Base-by-base conservation (phyloP, 2,888 invertebrate species). In the Pterostichus niger region DNA sequence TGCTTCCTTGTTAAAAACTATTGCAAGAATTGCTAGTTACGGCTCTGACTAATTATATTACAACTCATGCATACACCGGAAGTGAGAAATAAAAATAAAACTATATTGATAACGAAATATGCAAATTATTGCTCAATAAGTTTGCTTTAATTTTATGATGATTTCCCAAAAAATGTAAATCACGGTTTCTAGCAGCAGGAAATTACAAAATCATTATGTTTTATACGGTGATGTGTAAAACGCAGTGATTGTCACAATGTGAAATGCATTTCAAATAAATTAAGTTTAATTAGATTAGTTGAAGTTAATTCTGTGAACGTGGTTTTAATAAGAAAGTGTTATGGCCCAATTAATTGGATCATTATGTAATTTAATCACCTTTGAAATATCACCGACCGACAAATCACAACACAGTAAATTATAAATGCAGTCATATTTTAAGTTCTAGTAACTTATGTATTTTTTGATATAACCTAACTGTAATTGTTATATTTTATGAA, bases 291-390 rank as follows among this genome's bases (percentile, higher is more conserved):
- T 54, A 24, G 24, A 59, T 59, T 24, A 24, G 40, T 49, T 24
- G 1, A 3, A 24, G 24, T 24, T 24, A 59, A 59, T 59, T 64
- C 64, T 64, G 35, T n/a, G 59, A 59, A 35, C 64, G 31, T 35
- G 64, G 35, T 35, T 31, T 64, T 64, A 49, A 35, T 64, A 64
- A 64, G 35, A 64, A 64, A 64, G 64, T 64, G 64, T 64, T 35
- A 59, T 64, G 31, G 11, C 9, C 64, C n/a, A 64, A 64, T 64
- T 64, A 64, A 64, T 64, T 64, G 35, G 64, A 6, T 64, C 64
- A 64, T 64, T 64, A 64, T 64, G 31, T 64, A 64, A 64, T 31
- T 64, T 64, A 35, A 35, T 31, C 10, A 33, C 64, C 35, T 64
- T 64, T 64, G 64, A 64, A 35, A 64, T 64, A 40, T 40, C 40